These are phyloP conservation scores for Theocolax elegans DNA, from an alignment of 1,140 invertebrate species.

Conservation along the genomic window DNA sequence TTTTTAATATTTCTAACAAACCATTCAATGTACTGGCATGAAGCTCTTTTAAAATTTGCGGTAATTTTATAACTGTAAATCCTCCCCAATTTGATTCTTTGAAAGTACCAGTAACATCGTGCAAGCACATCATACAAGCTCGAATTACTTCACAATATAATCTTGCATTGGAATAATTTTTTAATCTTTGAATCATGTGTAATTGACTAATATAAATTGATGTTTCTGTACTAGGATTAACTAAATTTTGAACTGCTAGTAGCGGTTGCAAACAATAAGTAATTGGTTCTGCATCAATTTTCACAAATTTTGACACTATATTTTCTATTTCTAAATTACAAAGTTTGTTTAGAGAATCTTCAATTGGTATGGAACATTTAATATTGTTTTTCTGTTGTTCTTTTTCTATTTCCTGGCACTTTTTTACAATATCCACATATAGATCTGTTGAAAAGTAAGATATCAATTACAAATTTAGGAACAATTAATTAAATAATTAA, in stretches of 20 bases:
- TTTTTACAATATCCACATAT: constrained; percentile 76
- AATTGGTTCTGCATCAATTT: constrained; percentile 73
- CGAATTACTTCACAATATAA: constrained; percentile 90
- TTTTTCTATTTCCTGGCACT: constrained; percentile 78
- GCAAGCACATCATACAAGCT: constrained; percentile 88
- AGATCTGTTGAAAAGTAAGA: constrained; percentile 67
- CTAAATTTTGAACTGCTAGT: constrained; percentile 78
- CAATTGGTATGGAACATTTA: constrained; percentile 69
- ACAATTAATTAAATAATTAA: constrained; percentile 7
- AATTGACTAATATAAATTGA: constrained; percentile 83
- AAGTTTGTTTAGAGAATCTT: constrained; percentile 72
- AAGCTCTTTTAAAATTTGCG: constrained; percentile 80
- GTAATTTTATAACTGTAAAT: constrained; percentile 92
- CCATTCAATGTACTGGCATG: constrained; percentile 68
- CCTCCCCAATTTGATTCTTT: constrained; percentile 93
- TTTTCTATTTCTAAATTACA: constrained; percentile 74
- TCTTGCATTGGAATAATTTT: constrained; percentile 76
- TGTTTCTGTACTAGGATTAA: constrained; percentile 82
- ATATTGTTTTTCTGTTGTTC: constrained; percentile 71
- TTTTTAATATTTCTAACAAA: constrained; percentile 41
- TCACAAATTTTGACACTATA: constrained; percentile 66
- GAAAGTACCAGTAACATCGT: constrained; percentile 79
- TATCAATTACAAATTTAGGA: background rate
- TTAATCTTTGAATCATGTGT: constrained; percentile 83
- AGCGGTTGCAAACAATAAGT: constrained; percentile 81